Percentiles rank a stretch among this genome's conserved stretches.
Evolutionary conservation across 2,797 vertebrate genomes (phyloP).

Genomic region (Oceanodroma leucorhoa): DNA sequence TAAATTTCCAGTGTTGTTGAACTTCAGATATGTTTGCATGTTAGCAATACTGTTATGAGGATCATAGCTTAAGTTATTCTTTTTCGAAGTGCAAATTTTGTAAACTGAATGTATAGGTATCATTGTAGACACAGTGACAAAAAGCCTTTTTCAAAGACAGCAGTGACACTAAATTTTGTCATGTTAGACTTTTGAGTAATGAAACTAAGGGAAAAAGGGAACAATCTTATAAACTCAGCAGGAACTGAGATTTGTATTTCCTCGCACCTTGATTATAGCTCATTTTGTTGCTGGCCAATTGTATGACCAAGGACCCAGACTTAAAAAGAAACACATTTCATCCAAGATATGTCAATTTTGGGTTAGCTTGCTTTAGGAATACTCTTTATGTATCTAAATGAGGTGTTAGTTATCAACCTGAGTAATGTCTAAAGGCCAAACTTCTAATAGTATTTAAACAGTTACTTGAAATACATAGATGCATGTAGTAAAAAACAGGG

Average conservation of each 20-base stretch:
- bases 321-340: neutral
- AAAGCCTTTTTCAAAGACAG: neutral
- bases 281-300: neutral
- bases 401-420: neutral
- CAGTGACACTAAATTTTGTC: neutral
- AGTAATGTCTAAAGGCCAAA: neutral
- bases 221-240: neutral
- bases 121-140: neutral
- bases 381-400: neutral
- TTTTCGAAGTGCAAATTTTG: neutral
- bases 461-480: neutral
- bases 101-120: neutral
- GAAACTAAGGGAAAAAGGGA: neutral
- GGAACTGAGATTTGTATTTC: neutral
- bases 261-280: neutral
- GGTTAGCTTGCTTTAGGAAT: neutral
- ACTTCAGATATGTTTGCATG: neutral
- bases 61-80: neutral
- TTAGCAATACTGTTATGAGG: neutral
- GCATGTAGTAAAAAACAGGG: neutral
- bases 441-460: neutral
- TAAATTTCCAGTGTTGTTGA: neutral
- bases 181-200: neutral
- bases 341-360: neutral
- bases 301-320: rapidly evolving